These are phyloP conservation scores for Lithodes maja DNA, from an alignment of 2,888 invertebrate genomes.

Conservation along the genomic window DNA sequence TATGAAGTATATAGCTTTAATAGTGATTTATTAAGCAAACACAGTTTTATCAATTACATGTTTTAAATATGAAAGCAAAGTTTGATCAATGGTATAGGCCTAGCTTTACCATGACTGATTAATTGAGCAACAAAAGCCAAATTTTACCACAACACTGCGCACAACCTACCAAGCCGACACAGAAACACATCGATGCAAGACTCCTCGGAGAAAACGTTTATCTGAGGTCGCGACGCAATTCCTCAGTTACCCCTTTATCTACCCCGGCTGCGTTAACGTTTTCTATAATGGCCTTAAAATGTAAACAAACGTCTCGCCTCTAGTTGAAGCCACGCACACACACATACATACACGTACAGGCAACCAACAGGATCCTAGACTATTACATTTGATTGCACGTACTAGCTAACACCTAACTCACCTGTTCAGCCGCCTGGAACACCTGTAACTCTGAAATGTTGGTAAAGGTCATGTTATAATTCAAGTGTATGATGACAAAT, in stretches of 20 bases:
- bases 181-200: too few relatives aligned
- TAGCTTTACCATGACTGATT: background rate
- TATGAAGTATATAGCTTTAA: background rate
- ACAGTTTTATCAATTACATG: too few relatives aligned
- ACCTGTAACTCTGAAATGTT: background rate
- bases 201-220: too few relatives aligned
- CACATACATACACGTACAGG: background rate
- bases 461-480: background rate
- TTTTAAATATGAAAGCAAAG: too few relatives aligned
- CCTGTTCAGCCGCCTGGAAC: background rate
- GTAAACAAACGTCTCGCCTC: background rate
- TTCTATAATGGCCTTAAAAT: background rate
- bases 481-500: too few relatives aligned
- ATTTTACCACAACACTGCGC: background rate
- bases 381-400: background rate
- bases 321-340: background rate
- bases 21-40: too few relatives aligned
- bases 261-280: background rate
- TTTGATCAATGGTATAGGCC: background rate
- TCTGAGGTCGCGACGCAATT: background rate
- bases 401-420: background rate
- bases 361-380: background rate
- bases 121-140: background rate
- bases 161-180: too few relatives aligned
- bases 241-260: background rate